These are phyloP conservation scores for Latrodectus hesperus DNA, from an alignment of 2,888 invertebrate genomes.

Conservation along the genomic window DNA sequence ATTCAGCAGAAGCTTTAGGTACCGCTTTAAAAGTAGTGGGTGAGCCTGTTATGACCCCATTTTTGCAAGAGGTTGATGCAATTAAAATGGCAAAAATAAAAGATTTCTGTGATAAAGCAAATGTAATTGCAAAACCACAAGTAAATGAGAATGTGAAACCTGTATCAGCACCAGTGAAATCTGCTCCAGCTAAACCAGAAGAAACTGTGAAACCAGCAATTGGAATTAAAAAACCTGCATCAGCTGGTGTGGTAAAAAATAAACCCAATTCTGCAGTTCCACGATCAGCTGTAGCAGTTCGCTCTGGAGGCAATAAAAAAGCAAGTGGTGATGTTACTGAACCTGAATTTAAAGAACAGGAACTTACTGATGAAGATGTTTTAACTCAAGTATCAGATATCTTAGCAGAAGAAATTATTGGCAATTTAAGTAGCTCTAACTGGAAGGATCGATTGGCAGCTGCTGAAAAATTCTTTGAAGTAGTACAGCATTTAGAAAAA, in stretches of 20 bases:
- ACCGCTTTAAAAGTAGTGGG: constrained; percentile 94
- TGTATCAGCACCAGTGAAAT: constrained; percentile 52
- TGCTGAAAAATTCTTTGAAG: constrained; percentile 82
- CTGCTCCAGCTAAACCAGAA: constrained; percentile 73
- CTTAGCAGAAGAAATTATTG: constrained; percentile 80
- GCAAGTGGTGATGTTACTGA: constrained; percentile 62
- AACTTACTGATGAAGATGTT: constrained; percentile 80
- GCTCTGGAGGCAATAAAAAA: constrained; percentile 74
- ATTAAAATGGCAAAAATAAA: constrained; percentile 94
- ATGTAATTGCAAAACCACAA: constrained; percentile 53
- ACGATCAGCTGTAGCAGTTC: constrained; percentile 72
- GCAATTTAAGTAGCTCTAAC: constrained; percentile 84
- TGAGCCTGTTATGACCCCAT: constrained; percentile 90
- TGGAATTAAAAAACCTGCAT: constrained; percentile 53
- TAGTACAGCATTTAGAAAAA: constrained; percentile 80
- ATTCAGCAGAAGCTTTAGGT: constrained; percentile 93
- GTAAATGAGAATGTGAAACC: constrained; percentile 41
- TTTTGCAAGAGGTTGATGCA: constrained; percentile 90
- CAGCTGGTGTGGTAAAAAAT: constrained; percentile 70
- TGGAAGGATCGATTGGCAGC: constrained; percentile 89
- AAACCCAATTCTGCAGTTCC: constrained; percentile 23
- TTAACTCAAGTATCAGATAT: constrained; percentile 83
- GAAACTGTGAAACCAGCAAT: constrained; percentile 57
- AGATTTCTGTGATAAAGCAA: constrained; percentile 94
- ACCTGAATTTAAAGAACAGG: constrained; percentile 75